Base-by-base conservation (phyloP, 2,888 invertebrate species). In the Phytoseiulus persimilis region DNA sequence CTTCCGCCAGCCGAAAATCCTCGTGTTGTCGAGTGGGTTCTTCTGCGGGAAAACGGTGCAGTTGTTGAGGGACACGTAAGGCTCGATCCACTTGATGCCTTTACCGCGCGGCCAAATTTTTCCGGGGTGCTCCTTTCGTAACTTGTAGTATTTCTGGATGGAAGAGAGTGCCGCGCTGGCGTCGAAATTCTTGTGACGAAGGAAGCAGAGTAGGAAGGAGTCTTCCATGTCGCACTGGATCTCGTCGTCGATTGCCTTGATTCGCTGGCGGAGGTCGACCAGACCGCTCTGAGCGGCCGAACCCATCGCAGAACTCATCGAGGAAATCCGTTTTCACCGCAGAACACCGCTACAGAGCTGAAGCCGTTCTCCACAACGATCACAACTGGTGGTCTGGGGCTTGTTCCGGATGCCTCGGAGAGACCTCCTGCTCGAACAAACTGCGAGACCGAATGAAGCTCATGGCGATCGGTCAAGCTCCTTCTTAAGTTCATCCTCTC, bases 21-120 rank as follows among this genome's bases (percentile, higher is more conserved):
- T 39, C 9, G 39, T 87, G 87, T 45, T 45, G 32, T 87, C 87
- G 18, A 33, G 28, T 0, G 32, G 32, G 33, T 87, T 87, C 87
- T 45, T 33, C 39, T 31, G 28, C 87, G 87, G 87, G 31, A 87
- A 33, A 28, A 87, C 31, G 32, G 87, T 87, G 33, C 87, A 87
- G 39, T 87, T 87, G 33, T 87, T 33, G 28, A 87, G 33, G n/a
- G 87, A 28, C 31, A 87, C 87, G n/a, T 33, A 87, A 33, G 32
- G 39, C 33, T 87, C 87, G 39, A 87, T 87, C 87, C 87, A 87
- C 39, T 87, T 87, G 33, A 87, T 31, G 18, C 87, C 87, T 33
- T 87, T 87, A 5, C 87, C 87, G 6, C 87, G 31, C 14, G 87
- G 87, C 87, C 87, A 87, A n/a, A 87, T 87, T 39, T 87, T 87